Evolutionary conservation across 2,113 vertebrate species (phyloP).

Genomic region (Erinaceus europaeus): DNA sequence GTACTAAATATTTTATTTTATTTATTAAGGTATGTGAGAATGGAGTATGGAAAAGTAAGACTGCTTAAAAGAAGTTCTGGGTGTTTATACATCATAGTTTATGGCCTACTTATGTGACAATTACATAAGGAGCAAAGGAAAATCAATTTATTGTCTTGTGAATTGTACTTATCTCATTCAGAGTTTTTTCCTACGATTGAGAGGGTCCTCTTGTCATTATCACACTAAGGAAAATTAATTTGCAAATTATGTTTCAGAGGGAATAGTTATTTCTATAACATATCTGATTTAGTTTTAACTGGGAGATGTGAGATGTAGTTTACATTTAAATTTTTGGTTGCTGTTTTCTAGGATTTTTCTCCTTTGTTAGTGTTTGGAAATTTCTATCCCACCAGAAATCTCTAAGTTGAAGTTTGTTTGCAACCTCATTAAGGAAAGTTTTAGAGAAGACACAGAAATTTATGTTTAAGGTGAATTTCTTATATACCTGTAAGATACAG

Average conservation of each 20-base stretch:
- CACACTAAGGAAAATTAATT: conserved; percentile 72
- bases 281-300: conserved; percentile 51
- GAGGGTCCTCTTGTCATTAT: conserved; percentile 54
- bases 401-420: background rate
- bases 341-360: conserved; percentile 22
- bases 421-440: background rate
- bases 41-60: conserved; percentile 61
- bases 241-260: conserved; percentile 62
- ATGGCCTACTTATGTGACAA: conserved; percentile 64
- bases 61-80: conserved; percentile 48
- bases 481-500: conserved; percentile 10
- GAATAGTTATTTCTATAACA: conserved; percentile 25
- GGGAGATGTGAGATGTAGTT: background rate
- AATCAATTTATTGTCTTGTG: conserved; percentile 74
- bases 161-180: conserved; percentile 67
- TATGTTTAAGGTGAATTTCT: background rate
- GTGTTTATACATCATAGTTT: conserved; percentile 63
- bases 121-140: conserved; percentile 70
- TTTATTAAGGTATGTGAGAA: conserved; percentile 56
- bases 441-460: background rate
- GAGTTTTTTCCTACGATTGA: conserved; percentile 43
- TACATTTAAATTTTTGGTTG: conserved; percentile 41
- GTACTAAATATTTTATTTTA: conserved; percentile 71
- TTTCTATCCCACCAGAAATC: background rate
- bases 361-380: background rate